Evolutionary conservation across 92 coral and sea anemone species (phyloP).

Genomic region (Isaurus tuberculatus): DNA sequence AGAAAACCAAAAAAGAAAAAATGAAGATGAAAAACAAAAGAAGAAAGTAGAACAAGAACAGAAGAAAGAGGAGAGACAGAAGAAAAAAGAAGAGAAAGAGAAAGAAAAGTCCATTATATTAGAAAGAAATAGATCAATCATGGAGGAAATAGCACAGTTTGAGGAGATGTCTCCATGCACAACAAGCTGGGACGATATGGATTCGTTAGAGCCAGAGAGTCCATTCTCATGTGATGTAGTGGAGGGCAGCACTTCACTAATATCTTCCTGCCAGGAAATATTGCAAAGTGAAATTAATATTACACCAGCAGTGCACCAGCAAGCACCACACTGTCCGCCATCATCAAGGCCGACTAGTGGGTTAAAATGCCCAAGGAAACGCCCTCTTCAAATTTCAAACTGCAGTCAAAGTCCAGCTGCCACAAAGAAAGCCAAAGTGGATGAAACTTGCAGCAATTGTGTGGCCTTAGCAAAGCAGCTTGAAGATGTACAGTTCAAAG

Average conservation of each 20-base stretch:
- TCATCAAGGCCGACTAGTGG: background rate
- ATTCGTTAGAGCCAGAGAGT: background rate
- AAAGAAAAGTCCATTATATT: background rate
- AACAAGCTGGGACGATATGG: background rate
- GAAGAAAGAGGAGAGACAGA: constrained; percentile 1
- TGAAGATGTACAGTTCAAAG: background rate
- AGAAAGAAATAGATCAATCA: background rate
- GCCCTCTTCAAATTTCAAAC: background rate
- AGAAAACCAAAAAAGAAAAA: background rate
- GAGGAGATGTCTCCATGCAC: constrained; percentile 7
- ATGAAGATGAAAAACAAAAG: background rate
- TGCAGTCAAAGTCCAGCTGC: background rate
- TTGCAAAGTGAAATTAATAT: background rate
- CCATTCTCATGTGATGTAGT: background rate
- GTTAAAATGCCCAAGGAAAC: background rate
- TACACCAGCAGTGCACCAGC: constrained; percentile 4
- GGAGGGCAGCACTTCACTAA: constrained; percentile 4
- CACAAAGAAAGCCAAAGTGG: background rate
- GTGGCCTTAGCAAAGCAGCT: background rate
- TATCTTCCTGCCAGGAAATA: background rate
- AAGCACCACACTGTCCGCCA: background rate
- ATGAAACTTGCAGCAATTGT: background rate
- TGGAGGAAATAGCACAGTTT: background rate
- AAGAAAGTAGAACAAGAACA: background rate
- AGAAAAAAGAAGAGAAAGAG: background rate